phyloP scores from a whole-genome alignment of 2,797 vertebrate genomes.

The Choloepus didactylus region DNA sequence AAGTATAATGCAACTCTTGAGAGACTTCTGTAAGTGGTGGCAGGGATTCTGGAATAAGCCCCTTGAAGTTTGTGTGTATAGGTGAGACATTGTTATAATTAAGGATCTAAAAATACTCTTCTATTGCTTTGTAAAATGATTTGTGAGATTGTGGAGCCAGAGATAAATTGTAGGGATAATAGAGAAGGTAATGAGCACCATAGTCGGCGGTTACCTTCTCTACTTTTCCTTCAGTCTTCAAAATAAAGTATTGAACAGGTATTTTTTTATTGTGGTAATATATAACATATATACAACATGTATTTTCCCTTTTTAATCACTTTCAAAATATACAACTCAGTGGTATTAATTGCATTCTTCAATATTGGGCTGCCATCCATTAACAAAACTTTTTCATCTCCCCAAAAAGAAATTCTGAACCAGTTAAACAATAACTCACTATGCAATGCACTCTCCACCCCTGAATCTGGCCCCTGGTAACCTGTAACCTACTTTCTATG shows the following conservation, averaged over 20 bases:
- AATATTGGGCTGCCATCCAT: too few species aligned
- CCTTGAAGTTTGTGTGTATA: not conserved
- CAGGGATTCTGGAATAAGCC: constrained; percentile 24
- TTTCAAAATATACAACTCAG: too few species aligned
- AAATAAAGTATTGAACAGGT: constrained; percentile 30
- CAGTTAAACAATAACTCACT: too few species aligned
- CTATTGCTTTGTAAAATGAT: not conserved
- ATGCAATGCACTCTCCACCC: too few species aligned
- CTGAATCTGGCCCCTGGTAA: too few species aligned
- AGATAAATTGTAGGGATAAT: not conserved
- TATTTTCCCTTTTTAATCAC: too few species aligned
- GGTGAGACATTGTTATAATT: not conserved
- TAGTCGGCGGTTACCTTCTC: not conserved
- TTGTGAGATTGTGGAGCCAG: not conserved
- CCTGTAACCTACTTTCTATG: too few species aligned
- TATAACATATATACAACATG: too few species aligned
- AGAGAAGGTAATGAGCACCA: not conserved
- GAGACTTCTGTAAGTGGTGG: not conserved
- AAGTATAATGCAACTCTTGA: not conserved
- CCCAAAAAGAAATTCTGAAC: too few species aligned
- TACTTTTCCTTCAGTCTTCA: constrained; percentile 13
- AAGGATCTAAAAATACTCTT: constrained; percentile 5
- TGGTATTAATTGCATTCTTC: too few species aligned
- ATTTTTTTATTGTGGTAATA: not conserved
- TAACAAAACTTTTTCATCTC: too few species aligned